Evolutionary conservation across 2,888 invertebrate genomes (phyloP), one percentile per base, ranked within the genome.

Genomic region (Seira ritae): DNA sequence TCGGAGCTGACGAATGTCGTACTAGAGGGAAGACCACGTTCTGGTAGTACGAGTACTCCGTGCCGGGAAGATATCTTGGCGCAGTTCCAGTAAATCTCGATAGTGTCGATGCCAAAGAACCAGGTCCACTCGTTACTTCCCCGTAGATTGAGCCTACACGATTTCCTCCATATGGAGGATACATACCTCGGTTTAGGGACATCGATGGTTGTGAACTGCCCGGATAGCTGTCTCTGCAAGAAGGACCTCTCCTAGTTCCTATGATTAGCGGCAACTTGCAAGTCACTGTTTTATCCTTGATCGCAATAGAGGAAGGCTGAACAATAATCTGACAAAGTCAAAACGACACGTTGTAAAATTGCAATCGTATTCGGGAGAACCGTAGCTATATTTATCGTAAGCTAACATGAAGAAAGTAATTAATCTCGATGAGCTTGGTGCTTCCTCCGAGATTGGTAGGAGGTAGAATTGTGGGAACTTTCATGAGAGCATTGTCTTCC

Each of bases 21-120:
- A 70, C 75, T 23, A 84, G 69, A 15, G 84, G 84, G 20, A 84
- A 84, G 6, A 84, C 80, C 2, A 84, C 84, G 42, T 84, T 84
- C 20, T 84, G 84, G n/a, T 84, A 84, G 42, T 84, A 84, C 1
- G 71, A 67, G 19, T 62, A 70, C 23, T 83, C 83, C n/a, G 73
- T 23, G 0, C 67, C 72, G 1, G 78, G 79, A 42, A 79, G 19
- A 37, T 67, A 79, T 37, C 79, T 42, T 55, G 79, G 79, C 8
- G 79, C 72, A 15, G 79, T 79, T 20, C 72, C 79, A 4, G 77
- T 79, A 15, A 79, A 72, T 23, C 79, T 69, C n/a, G 82, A 82
- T 37, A 73, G 8, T 0, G 81, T 74, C 0, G 81, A 75, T 1
- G 77, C 68, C 22, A 70, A n/a, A 0, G 84, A 80, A 0, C 65